These are phyloP conservation scores for Drosophila ironensis DNA, from an alignment of 1,140 invertebrate genomes.

Conservation along the genomic window DNA sequence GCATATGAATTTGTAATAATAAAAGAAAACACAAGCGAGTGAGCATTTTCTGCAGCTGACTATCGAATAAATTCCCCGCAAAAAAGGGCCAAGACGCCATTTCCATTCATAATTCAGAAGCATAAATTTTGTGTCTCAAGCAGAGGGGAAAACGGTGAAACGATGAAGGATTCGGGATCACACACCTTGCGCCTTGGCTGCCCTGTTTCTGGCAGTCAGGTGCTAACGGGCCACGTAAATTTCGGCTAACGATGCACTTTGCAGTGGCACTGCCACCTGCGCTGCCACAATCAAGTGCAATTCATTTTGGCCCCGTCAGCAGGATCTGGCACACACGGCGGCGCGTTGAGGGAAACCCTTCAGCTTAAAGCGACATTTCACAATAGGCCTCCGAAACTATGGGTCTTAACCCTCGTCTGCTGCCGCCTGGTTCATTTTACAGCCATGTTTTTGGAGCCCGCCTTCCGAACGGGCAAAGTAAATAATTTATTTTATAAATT, in stretches of 20 bases:
- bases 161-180: background rate
- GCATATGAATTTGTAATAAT: conserved; percentile 76
- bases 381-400: background rate
- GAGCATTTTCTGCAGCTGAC: conserved; percentile 69
- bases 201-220: conserved; percentile 66
- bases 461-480: conserved; percentile 41
- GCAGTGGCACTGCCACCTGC: conserved; percentile 57
- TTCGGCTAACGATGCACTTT: conserved; percentile 77
- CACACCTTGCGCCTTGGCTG: conserved; percentile 2
- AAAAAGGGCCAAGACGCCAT: conserved; percentile 53
- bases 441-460: conserved; percentile 36
- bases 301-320: conserved; percentile 74
- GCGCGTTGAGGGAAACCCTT: conserved; percentile 6
- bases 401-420: background rate
- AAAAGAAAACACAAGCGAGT: conserved; percentile 47
- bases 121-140: conserved; percentile 56
- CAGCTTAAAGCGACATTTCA: conserved; percentile 31
- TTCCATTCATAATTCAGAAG: conserved; percentile 72
- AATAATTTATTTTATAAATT: conserved; percentile 80
- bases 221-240: conserved; percentile 72
- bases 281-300: conserved; percentile 75
- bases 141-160: background rate
- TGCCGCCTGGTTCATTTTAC: conserved; percentile 25
- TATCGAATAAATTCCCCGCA: conserved; percentile 65
- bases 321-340: conserved; percentile 14